Base-by-base conservation (phyloP, 2,888 invertebrate species). In the Epinotia brunnichana region DNA sequence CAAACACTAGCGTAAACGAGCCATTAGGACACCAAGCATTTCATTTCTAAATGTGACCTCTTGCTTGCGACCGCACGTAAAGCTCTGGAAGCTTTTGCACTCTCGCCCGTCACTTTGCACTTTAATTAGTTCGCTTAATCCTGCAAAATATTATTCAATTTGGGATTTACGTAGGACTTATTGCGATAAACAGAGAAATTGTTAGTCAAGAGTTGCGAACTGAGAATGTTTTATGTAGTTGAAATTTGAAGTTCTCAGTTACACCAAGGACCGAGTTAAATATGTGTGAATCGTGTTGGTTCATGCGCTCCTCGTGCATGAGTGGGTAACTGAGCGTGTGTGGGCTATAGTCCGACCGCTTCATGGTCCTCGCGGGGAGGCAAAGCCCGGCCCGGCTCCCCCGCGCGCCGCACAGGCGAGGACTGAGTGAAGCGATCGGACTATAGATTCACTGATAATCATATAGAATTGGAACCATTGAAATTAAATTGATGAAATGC, bases 51-150 rank as follows among this genome's bases (percentile, higher is more conserved):
- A 63, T 53, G 15, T 53, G 63, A 35, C 51, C 29, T 5, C 17
- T 19, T 21, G 19, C 19, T 39, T 10, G 53, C 19, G 39, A 64
- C 64, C 64, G 19, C 64, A 64, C 64, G 64, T 39, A 54, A 39
- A 54, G 35, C 53, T 64, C 13, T 44, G 19, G 54, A 54, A 54
- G 64, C 64, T 64, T 64, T 54, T 39, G 54, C 39, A 35, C 53
- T 64, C 63, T 17, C 21, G 17, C 53, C 21, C 35, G 64, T 64
- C 53, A 54, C 64, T 64, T 54, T 64, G 64, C 64, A 64, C 64
- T 61, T 44, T 39, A 64, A 64, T 64, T 63, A 53, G 63, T 35
- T 21, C 19, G 19, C 39, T 64, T 39, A 64, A 53, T 64, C 53
- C 64, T 54, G 62, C n/a, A 2, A 64, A 53, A 64, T 54, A 64